Evolutionary conservation across 2,797 vertebrate genomes (phyloP), one percentile per base, ranked within the genome.

Genomic region (Parambassis ranga): DNA sequence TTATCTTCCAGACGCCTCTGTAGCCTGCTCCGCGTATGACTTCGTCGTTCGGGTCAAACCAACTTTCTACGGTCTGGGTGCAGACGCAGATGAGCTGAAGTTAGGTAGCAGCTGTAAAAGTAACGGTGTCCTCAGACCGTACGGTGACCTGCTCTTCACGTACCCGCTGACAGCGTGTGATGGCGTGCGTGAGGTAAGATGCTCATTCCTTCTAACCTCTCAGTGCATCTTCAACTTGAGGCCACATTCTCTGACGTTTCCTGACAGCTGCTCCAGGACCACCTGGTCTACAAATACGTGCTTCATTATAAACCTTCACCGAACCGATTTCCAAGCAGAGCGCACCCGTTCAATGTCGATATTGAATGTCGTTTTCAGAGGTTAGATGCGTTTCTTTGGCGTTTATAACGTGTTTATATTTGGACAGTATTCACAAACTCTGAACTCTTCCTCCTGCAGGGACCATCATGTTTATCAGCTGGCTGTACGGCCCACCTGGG

Each of bases 311-410:
- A 71, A n/a, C 84, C 90, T 0, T 84, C 75, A 1, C 18, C 63
- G 0, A 66, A 63, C n/a, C 62, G 75, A 5, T 52, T 70, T 10
- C 63, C 65, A 0, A 53, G 42, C 42, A 50, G 37, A 15, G 53
- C 77, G 3, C 70, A 71, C 7, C 50, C 15, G 14, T 1, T 91
- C 2, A 23, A 71, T 2, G 78, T 91, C 7, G 60, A 71, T 44
- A 77, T 93, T 10, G 81, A 92, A 36, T 93, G 92, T 14, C 88
- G 80, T 15, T 88, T 87, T 53, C 75, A 53, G 31, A 92, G 91
- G 92, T 93, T 42, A 14, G 59, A 15, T 9, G 32, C 1, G 3
- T 26, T 26, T 52, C 2, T 35, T 15, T 5, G 2, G 3, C 20
- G 5, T 31, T 33, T 39, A 22, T 1, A 27, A 7, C 11, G 16